Evolutionary conservation across 2,888 invertebrate genomes (phyloP).

Genomic region (Lithophane socia): DNA sequence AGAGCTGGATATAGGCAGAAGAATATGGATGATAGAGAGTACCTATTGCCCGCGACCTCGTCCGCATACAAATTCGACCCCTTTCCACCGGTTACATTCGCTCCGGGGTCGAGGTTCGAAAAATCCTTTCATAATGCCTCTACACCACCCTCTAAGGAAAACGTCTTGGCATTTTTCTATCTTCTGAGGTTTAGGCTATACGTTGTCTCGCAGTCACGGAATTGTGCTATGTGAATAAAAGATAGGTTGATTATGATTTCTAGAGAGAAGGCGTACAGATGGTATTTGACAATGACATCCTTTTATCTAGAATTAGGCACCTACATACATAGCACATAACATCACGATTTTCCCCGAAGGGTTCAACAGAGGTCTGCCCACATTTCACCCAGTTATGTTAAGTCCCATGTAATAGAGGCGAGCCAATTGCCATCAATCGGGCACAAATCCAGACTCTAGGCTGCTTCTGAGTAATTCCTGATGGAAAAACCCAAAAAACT

Average conservation of each 20-base stretch:
- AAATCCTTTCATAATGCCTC: conserved; percentile 30
- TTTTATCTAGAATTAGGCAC: neutral
- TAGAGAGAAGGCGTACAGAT: neutral
- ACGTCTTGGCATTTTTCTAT: conserved; percentile 5
- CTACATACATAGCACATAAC: neutral
- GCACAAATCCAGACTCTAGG: neutral
- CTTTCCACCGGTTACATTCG: conserved; percentile 5
- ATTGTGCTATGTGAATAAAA: neutral
- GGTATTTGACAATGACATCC: neutral
- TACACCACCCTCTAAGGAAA: conserved; percentile 9
- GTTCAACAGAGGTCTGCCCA: neutral
- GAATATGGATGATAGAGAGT: neutral
- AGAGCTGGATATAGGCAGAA: neutral
- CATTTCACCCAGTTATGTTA: neutral
- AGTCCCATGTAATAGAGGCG: neutral
- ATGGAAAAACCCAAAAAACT: neutral
- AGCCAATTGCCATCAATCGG: neutral
- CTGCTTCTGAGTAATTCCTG: neutral
- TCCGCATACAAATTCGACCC: conserved; percentile 31
- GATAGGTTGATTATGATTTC: neutral
- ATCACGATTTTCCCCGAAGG: neutral
- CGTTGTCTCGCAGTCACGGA: neutral
- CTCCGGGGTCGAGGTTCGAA: conserved; percentile 35
- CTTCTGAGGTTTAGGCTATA: neutral
- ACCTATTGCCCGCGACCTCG: conserved; percentile 5